Conservation (phyloP, 2,113 vertebrate species). For the Acanthisitta chloris region DNA sequence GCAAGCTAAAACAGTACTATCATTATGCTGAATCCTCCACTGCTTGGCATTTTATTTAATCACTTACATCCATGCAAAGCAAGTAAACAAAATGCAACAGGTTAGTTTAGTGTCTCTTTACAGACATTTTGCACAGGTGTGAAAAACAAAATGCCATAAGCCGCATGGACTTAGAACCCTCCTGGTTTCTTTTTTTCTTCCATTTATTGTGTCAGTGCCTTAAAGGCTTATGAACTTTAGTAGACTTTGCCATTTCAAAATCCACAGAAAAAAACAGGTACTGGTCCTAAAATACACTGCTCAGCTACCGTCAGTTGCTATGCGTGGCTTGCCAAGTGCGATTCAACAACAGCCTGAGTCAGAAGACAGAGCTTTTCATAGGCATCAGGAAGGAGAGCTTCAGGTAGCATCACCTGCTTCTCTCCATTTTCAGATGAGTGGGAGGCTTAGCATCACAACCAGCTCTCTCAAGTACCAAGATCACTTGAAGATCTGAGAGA, state of each 20-base stretch:
- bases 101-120: neutral
- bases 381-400: neutral
- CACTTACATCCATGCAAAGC: neutral
- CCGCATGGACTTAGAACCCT: neutral
- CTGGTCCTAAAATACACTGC: neutral
- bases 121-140: neutral
- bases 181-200: neutral
- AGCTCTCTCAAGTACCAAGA: neutral
- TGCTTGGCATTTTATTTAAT: neutral
- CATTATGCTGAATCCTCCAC: neutral
- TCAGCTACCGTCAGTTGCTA: neutral
- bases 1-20: constrained; percentile 24
- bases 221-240: neutral
- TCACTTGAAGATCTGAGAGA: neutral
- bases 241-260: neutral
- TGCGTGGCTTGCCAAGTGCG: neutral
- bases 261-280: neutral
- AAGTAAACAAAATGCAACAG: neutral
- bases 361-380: neutral
- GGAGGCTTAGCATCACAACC: neutral
- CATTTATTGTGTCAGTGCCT: neutral
- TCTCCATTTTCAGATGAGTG: neutral
- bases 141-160: neutral
- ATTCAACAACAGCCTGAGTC: neutral
- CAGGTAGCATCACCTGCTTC: neutral